Evolutionary conservation across 2,113 vertebrate species (phyloP), one percentile per base, ranked within the genome.

Genomic region (Ophthalmolycus amberensis): DNA sequence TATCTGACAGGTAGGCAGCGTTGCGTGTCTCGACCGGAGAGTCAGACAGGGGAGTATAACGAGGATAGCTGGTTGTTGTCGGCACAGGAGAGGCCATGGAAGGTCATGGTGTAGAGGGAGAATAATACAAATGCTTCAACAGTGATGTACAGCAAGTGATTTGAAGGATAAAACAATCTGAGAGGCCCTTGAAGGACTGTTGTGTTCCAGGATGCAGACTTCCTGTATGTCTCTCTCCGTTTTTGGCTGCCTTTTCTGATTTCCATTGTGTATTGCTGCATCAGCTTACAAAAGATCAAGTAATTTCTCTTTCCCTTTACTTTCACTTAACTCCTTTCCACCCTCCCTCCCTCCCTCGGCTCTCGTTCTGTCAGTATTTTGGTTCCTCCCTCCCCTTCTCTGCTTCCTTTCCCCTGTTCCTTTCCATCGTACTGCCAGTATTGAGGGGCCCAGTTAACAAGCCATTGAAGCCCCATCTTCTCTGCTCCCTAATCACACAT

Each of bases 401-500:
- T 9, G 34, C 80, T 82, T 86, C 54, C 75, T 40, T 46, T 78
- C 37, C 62, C 54, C 63, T 37, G 22, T 27, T 80, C 38, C 52
- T 73, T 73, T 83, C 84, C 64, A 67, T 80, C 60, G 37, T 48
- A 12, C 82, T 77, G 59, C 69, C 75, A 74, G 84, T 87, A 85
- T 90, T 88, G 89, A 86, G 80, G 67, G 70, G 22, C 79, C 75
- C 20, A 71, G 86, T 85, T 90, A 90, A 89, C 85, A 84, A 86
- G 85, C 82, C 80, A 89, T 92, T 91, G 87, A 91, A 84, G 82
- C 63, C 60, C 82, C 87, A 75, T 92, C 80, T 83, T 89, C 78
- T 85, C 75, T 68, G 69, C 88, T 85, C 82, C 84, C 65, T 85
- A 89, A 89, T 90, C 88, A 90, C 84, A 84, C 85, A 86, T 91